Conservation (phyloP, 2,113 vertebrate genomes). For the Oxygymnocypris stewartii region DNA sequence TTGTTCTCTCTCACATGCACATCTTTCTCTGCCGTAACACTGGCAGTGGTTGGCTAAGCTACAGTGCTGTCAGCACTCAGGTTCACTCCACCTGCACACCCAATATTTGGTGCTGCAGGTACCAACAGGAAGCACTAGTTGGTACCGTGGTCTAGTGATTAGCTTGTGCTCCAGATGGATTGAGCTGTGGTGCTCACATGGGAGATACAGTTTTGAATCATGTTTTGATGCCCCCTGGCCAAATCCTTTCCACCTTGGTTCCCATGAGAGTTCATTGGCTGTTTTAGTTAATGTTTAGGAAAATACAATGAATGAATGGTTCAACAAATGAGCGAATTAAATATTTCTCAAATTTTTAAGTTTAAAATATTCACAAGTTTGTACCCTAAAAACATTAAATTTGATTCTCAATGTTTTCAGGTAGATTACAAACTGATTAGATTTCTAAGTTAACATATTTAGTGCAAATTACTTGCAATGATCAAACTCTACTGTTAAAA, state of each 20-base stretch:
- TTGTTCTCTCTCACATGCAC: not conserved
- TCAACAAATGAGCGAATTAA: not conserved
- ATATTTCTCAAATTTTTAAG: not conserved
- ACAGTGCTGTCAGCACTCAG: not conserved
- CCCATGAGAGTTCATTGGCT: not conserved
- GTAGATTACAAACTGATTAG: not conserved
- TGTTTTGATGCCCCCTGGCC: not conserved
- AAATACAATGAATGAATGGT: not conserved
- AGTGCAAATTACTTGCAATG: no score
- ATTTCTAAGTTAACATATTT: not conserved
- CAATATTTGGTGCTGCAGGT: not conserved
- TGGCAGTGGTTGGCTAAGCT: conserved; percentile 20
- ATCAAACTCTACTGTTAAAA: no score
- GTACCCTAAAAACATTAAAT: not conserved
- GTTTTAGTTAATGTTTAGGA: not conserved
- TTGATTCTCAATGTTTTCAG: not conserved
- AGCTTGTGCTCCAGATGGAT: conserved; percentile 32
- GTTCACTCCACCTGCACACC: conserved; percentile 9
- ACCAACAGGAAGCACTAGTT: conserved; percentile 19
- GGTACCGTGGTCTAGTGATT: conserved; percentile 30
- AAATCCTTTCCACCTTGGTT: not conserved
- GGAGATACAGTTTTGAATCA: not conserved
- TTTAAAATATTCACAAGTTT: not conserved
- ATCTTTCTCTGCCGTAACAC: not conserved
- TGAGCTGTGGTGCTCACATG: not conserved